Evolutionary conservation across 1,140 invertebrate species (phyloP).

Genomic region (Bradynema listronoti): DNA sequence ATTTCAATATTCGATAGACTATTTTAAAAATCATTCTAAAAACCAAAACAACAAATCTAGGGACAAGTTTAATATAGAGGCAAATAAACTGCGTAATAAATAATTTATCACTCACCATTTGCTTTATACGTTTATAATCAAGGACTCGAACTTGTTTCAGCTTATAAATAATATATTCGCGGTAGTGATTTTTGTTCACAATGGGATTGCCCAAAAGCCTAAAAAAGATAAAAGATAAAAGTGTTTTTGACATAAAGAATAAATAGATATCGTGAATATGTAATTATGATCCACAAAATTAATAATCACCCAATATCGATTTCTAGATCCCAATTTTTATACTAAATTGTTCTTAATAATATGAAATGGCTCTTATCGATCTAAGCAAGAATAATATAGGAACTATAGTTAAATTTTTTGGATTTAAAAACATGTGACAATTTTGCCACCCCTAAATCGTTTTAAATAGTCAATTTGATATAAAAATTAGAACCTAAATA

Average conservation of each 20-base stretch:
- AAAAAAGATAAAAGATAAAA: constrained; percentile 29
- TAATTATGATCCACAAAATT: background rate
- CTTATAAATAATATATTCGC: constrained; percentile 75
- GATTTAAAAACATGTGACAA: too few species aligned
- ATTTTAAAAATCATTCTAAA: constrained; percentile 17
- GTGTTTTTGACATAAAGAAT: background rate
- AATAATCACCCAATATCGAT: background rate
- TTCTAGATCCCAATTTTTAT: background rate
- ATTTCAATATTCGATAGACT: constrained; percentile 8
- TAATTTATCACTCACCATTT: constrained; percentile 63
- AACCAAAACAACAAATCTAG: background rate
- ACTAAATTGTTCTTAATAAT: background rate
- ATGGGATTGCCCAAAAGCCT: constrained; percentile 89
- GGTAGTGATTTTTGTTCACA: constrained; percentile 84
- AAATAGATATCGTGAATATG: background rate
- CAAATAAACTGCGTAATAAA: constrained; percentile 1
- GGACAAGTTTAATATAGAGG: background rate
- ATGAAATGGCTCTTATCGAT: background rate
- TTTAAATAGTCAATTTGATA: too few species aligned
- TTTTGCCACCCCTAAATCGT: too few species aligned
- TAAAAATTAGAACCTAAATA: too few species aligned
- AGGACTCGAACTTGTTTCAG: constrained; percentile 78
- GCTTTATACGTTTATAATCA: constrained; percentile 88
- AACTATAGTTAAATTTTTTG: background rate
- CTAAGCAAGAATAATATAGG: background rate